Evolutionary conservation across 2,797 vertebrate species (phyloP), one percentile per base, ranked within the genome.

Genomic region (Acipenser ruthenus): DNA sequence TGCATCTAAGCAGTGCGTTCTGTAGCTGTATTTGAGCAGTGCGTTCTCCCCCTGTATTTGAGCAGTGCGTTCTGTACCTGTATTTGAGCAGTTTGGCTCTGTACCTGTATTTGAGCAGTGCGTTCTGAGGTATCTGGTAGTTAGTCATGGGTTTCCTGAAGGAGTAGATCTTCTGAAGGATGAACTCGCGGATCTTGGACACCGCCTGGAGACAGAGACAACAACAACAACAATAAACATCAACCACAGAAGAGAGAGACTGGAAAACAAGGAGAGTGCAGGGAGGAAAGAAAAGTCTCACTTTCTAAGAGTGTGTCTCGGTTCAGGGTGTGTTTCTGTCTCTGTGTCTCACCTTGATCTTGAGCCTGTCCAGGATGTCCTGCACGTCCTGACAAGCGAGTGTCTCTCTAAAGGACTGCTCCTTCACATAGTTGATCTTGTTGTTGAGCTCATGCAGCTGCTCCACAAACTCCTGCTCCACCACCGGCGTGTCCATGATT

Each of bases 71-170:
- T 37, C 23, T 37, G 2, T 37, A 3, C 23, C 23, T 37, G 23
- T 0, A 37, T 2, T 37, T 37, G 23, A 37, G 23, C 23, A 37
- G 23, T 37, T 13, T 67, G 18, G 50, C 70, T 58, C 12, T 8
- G 55, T 71, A 94, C 94, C 93, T 89, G 89, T 91, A 91, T 61
- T 96, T 97, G 7, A 97, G 91, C 60, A 97, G 82, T 0, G 93
- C 92, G 51, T 96, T 94, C 84, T 97, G 95, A 0, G 95, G 94
- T 72, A 97, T 96, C 83, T 97, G 95, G 73, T 95, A 97, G 87
- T 97, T 97, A 68, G 95, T 97, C 95, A 97, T 97, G 0, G 95
- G 94, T 68, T 96, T 97, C 71, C 93, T 89, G 81, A 97, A 97
- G 1, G 95, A 95, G 74, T 92, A 95, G 59, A 94, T 93, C 82